Conservation (phyloP, 2,888 invertebrate species). For the Phyto melanocephala region DNA sequence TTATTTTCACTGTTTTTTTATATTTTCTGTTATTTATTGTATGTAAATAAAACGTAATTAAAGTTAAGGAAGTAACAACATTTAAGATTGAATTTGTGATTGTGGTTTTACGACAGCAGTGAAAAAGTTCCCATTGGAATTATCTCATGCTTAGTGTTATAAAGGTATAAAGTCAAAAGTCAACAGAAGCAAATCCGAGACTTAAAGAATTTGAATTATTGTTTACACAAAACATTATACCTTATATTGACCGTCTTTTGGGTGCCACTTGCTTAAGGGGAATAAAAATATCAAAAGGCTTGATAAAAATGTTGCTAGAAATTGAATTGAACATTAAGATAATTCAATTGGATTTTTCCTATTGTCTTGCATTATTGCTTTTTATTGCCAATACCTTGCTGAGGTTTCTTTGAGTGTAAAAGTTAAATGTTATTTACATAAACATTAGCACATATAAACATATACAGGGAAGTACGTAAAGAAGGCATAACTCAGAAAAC, state of each 20-base stretch:
- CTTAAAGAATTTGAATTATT: too few species aligned
- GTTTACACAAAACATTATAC: too few species aligned
- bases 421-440: conserved; percentile 27
- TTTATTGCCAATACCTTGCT: not conserved
- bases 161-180: too few species aligned
- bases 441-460: not conserved
- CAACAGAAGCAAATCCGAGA: too few species aligned
- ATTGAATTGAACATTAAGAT: too few species aligned
- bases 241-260: too few species aligned
- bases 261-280: too few species aligned
- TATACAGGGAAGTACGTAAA: not conserved
- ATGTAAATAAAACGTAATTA: not conserved
- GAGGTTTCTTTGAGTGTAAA: conserved; percentile 41
- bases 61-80: not conserved
- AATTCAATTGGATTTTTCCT: too few species aligned
- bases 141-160: too few species aligned
- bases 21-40: not conserved
- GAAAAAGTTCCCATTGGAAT: not conserved
- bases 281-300: too few species aligned
- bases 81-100: not conserved
- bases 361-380: not conserved
- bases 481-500: conserved; percentile 50
- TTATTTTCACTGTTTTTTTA: conserved; percentile 29
- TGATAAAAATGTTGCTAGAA: too few species aligned
- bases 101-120: not conserved